phyloP scores from a whole-genome alignment of 2,888 invertebrate species.

The Sussaba pulchella region DNA sequence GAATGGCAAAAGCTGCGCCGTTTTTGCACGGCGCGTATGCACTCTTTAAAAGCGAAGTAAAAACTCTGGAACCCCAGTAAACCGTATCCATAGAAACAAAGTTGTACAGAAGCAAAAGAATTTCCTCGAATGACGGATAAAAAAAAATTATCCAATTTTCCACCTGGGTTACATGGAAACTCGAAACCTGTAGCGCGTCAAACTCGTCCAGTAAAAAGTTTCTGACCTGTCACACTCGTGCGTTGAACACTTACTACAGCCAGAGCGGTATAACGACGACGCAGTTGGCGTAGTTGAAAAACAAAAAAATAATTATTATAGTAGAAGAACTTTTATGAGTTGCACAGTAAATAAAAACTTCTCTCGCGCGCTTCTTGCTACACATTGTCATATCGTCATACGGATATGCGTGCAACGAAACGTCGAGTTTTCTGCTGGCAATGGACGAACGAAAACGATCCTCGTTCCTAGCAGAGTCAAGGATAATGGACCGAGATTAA shows the following conservation, averaged over 20 bases:
- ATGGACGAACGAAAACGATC: slow-evolving; percentile 15
- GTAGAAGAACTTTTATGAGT: slow-evolving; percentile 10
- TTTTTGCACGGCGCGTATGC: no score
- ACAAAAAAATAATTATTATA: slow-evolving; percentile 9
- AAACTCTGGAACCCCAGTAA: not conserved
- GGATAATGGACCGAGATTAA: slow-evolving; percentile 69
- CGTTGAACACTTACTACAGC: not conserved
- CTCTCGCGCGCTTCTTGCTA: not conserved
- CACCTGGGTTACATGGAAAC: no score
- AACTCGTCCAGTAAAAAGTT: not conserved
- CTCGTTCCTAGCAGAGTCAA: slow-evolving; percentile 26
- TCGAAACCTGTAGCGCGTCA: not conserved
- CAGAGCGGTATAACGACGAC: not conserved
- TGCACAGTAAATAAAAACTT: slow-evolving; percentile 24
- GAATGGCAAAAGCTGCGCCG: no score
- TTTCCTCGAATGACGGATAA: not conserved
- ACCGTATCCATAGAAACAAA: not conserved
- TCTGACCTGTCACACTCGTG: not conserved
- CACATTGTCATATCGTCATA: slow-evolving; percentile 3
- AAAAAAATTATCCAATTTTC: not conserved
- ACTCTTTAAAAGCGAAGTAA: no score
- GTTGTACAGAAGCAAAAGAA: not conserved
- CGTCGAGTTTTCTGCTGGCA: slow-evolving; percentile 27
- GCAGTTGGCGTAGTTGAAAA: slow-evolving; percentile 14
- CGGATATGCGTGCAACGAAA: slow-evolving; percentile 17